These are phyloP conservation scores for Tribolium castaneum DNA, from an alignment of 1,140 invertebrate species.

Conservation along the genomic window DNA sequence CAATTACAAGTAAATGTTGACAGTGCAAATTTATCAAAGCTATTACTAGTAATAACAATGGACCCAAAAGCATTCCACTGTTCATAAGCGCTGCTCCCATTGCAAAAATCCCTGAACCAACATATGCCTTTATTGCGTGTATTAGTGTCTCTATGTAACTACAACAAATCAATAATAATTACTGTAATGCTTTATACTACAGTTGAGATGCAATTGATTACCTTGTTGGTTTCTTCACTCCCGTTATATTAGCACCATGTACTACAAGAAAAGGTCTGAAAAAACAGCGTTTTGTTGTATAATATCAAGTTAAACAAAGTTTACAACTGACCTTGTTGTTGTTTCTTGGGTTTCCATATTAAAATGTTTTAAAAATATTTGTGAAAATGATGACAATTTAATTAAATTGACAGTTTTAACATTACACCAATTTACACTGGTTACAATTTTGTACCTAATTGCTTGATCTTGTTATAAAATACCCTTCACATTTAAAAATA, in stretches of 20 bases:
- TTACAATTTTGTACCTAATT: no score
- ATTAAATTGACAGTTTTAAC: no score
- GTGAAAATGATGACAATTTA: no score
- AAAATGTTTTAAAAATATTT: no score
- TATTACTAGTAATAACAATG: slow-evolving; percentile 73
- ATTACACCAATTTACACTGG: no score
- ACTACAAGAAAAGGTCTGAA: background rate
- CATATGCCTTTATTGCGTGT: slow-evolving; percentile 81
- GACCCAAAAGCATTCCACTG: slow-evolving; percentile 75
- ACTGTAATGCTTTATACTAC: background rate
- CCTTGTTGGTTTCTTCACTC: slow-evolving; percentile 8
- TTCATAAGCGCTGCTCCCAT: slow-evolving; percentile 83
- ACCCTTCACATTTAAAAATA: no score
- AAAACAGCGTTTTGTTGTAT: background rate
- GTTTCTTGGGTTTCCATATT: background rate
- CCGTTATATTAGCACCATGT: background rate
- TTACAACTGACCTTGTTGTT: background rate
- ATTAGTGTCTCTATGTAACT: slow-evolving; percentile 79
- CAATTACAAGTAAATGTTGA: slow-evolving; percentile 76
- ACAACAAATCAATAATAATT: slow-evolving; percentile 46
- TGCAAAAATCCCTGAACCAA: slow-evolving; percentile 80
- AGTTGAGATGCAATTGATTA: background rate
- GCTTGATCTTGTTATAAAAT: no score
- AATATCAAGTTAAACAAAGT: background rate
- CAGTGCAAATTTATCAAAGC: slow-evolving; percentile 79